Base-by-base conservation (phyloP, 2,797 vertebrate species). In the Gymnoscopelus braueri region DNA sequence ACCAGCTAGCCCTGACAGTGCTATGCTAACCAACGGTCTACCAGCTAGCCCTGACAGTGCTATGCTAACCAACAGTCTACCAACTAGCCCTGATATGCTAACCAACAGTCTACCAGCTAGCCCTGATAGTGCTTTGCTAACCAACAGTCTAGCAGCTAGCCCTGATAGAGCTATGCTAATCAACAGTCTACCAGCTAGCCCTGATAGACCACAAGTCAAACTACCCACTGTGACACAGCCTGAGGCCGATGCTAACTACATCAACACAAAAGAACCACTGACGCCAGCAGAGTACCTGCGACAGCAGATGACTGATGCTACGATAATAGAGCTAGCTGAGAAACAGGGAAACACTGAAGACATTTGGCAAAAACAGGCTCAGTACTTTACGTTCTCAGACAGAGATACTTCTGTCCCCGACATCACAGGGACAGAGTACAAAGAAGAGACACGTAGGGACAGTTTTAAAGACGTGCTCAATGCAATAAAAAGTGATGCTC, bases 161-260 rank as follows among this genome's bases (percentile, higher is more conserved):
- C 10, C 58, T 35, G 71, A 77, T 1, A 14, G 58, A 47, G 32
- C 44, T 47, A 47, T 11, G 10, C 44, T 47, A 47, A 47, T 2
- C 44, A 47, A 19, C 19, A 19, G 19, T 19, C 19, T 29, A 29
- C 26, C 26, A 3, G 47, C 48, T 23, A 44, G 62, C 60, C 10
- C 58, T 35, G 71, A 77, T 2, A 14, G 58, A 49, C 72, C 68
- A 6, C 55, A 67, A 75, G 59, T 64, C 2, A 69, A 79, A 69
- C 67, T 59, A 24, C 13, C 61, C 11, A 51, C 50, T 51, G 50
- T 15, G n/a, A 13, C 50, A 51, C 50, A 51, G 50, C 0, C 2
- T 0, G 3, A 5, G 15, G 6, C 26, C 5, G 44, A 49, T 3
- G 7, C 60, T n/a, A 57, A 48, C 3, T 8, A 48, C 8, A 14